These are phyloP conservation scores for Slavum lentiscoides DNA, from an alignment of 2,888 invertebrate species.

Conservation along the genomic window DNA sequence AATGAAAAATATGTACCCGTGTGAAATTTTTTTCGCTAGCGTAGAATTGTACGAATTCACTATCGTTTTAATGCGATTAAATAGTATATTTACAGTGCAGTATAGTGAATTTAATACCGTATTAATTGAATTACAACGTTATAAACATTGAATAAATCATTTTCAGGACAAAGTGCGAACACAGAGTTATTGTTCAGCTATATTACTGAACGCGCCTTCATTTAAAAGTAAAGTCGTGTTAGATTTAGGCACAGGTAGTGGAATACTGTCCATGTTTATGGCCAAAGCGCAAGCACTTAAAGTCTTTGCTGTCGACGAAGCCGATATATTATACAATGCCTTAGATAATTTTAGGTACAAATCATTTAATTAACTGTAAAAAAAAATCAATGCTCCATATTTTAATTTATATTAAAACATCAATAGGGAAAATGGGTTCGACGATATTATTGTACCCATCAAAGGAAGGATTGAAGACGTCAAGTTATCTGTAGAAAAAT, in stretches of 20 bases:
- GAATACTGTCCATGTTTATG: slow-evolving; percentile 97
- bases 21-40: too few species aligned
- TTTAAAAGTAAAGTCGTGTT: slow-evolving; percentile 80
- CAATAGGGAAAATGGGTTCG: slow-evolving; percentile 73
- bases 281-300: slow-evolving; percentile 89
- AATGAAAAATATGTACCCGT: too few species aligned
- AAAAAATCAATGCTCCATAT: background rate
- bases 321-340: slow-evolving; percentile 92
- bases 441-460: slow-evolving; percentile 73
- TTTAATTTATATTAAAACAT: slow-evolving; percentile 56
- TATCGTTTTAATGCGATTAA: too few species aligned
- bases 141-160: slow-evolving; percentile 49
- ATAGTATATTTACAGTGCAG: too few species aligned
- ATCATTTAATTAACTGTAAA: background rate
- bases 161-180: slow-evolving; percentile 79
- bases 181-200: slow-evolving; percentile 82
- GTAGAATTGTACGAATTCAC: too few species aligned
- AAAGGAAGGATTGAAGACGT: slow-evolving; percentile 88
- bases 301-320: slow-evolving; percentile 93
- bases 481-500: slow-evolving; percentile 73
- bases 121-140: background rate
- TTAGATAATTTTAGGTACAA: slow-evolving; percentile 86
- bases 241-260: slow-evolving; percentile 97
- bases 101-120: too few species aligned
- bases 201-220: slow-evolving; percentile 72